Evolutionary conservation across 2,888 invertebrate species (phyloP).

Genomic region (Ophion slaviceki): DNA sequence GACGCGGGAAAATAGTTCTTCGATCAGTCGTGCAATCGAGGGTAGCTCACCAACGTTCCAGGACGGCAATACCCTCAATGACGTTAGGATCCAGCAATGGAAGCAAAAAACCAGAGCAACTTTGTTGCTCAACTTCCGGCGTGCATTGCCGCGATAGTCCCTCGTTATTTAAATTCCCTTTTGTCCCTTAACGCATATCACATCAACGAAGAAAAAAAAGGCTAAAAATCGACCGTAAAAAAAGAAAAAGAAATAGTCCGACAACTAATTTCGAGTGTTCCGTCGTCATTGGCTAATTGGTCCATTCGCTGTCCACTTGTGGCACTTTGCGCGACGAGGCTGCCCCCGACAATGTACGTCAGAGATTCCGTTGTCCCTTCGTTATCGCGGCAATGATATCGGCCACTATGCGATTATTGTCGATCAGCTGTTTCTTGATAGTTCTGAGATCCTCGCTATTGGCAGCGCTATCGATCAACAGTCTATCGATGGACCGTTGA

Average conservation of each 20-base stretch:
- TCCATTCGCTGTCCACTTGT: background rate
- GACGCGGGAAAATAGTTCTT: background rate
- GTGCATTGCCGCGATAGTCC: background rate
- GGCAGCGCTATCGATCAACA: conserved; percentile 73
- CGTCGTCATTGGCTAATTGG: background rate
- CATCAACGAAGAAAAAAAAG: conserved; percentile 2
- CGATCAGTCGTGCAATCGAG: background rate
- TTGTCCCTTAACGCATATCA: background rate
- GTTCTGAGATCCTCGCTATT: conserved; percentile 76
- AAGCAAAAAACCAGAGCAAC: conserved; percentile 16
- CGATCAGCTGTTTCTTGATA: conserved; percentile 76
- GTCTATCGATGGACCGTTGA: conserved; percentile 72
- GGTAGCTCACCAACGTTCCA: conserved; percentile 58
- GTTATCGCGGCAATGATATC: conserved; percentile 71
- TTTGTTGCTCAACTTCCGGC: conserved; percentile 19
- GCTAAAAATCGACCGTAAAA: background rate
- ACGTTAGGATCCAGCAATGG: conserved; percentile 23
- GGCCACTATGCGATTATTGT: conserved; percentile 77
- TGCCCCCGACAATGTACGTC: background rate
- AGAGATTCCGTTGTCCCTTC: conserved; percentile 43
- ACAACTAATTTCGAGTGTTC: background rate
- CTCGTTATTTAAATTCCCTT: background rate
- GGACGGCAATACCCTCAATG: conserved; percentile 51
- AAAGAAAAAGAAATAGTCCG: background rate
- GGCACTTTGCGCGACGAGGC: conserved; percentile 1